phyloP scores from a whole-genome alignment of 2,797 vertebrate species.

The Dallia pectoralis region DNA sequence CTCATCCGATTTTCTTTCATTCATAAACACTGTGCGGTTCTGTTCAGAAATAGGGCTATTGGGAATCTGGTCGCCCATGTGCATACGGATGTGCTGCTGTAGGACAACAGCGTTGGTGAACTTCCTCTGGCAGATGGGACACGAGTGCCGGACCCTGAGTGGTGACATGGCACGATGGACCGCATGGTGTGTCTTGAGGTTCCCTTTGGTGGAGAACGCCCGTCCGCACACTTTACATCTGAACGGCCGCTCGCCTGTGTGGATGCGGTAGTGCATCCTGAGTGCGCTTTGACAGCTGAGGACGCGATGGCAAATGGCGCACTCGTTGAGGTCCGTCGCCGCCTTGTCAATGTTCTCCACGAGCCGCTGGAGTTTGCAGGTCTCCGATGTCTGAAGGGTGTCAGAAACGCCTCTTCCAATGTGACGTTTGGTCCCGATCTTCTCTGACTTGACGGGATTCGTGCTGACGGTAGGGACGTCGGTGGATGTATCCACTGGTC shows the following conservation, averaged over 20 bases:
- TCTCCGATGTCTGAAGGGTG: conserved; percentile 75
- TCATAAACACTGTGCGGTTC: conserved; percentile 76
- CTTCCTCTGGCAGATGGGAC: conserved; percentile 85
- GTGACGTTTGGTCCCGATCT: conserved; percentile 81
- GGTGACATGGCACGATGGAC: conserved; percentile 81
- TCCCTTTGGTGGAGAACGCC: conserved; percentile 86
- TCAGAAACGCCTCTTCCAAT: conserved; percentile 78
- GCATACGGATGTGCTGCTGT: conserved; percentile 83
- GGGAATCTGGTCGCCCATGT: conserved; percentile 82
- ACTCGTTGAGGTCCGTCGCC: conserved; percentile 79
- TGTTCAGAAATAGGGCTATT: conserved; percentile 69
- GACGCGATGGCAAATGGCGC: conserved; percentile 81
- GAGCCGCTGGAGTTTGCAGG: conserved; percentile 80
- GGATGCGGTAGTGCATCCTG: conserved; percentile 85
- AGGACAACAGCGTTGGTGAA: conserved; percentile 81
- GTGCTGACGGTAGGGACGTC: conserved; percentile 59
- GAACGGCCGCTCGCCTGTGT: conserved; percentile 82
- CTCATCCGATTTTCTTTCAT: conserved; percentile 78
- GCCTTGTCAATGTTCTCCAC: conserved; percentile 85
- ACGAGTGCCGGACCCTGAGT: conserved; percentile 79
- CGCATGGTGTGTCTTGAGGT: conserved; percentile 85
- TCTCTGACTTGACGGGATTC: conserved; percentile 78
- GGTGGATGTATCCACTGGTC: conserved; percentile 43
- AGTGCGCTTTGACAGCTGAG: conserved; percentile 85
- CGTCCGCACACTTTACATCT: conserved; percentile 83